phyloP scores from a whole-genome alignment of 2,797 vertebrate species.

The Aplochiton taeniatus region DNA sequence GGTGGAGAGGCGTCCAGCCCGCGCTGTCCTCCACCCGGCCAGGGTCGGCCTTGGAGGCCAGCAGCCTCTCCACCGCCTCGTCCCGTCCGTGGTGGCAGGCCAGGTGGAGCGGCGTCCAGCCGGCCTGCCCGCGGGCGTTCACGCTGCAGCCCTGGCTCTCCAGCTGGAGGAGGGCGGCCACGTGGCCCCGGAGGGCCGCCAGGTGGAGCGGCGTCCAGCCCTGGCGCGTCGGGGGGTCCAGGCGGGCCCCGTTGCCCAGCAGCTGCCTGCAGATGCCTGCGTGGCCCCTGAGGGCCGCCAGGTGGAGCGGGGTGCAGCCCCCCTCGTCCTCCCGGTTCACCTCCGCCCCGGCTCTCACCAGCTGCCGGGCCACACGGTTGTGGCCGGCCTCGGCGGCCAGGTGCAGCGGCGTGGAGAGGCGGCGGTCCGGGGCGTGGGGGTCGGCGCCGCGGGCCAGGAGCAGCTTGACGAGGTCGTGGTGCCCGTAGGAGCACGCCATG shows the following conservation, averaged over 20 bases:
- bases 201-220: constrained; percentile 86
- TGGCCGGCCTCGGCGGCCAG: constrained; percentile 81
- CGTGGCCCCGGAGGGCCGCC: constrained; percentile 79
- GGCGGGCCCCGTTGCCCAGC: constrained; percentile 67
- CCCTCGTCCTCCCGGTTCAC: constrained; percentile 67
- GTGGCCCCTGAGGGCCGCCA: constrained; percentile 76
- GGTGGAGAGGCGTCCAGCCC: constrained; percentile 82
- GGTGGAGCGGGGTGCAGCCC: constrained; percentile 81
- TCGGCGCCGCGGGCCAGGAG: constrained; percentile 78
- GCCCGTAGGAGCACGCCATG: constrained; percentile 80
- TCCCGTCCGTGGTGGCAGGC: constrained; percentile 75
- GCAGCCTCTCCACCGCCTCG: constrained; percentile 66
- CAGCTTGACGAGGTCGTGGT: constrained; percentile 80
- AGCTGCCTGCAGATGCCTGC: constrained; percentile 84
- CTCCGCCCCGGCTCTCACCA: constrained; percentile 69
- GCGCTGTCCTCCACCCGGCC: constrained; percentile 67
- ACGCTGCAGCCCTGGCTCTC: constrained; percentile 65
- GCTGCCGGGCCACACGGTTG: constrained; percentile 79
- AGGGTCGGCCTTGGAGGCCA: constrained; percentile 76
- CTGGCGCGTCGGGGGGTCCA: constrained; percentile 73
- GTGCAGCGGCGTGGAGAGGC: constrained; percentile 78
- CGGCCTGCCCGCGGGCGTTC: constrained; percentile 69
- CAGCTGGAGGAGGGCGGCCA: constrained; percentile 74
- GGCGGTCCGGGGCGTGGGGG: constrained; percentile 70
- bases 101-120: constrained; percentile 84